Evolutionary conservation across 2,888 invertebrate species (phyloP).

Genomic region (Trachelus iudaicus): DNA sequence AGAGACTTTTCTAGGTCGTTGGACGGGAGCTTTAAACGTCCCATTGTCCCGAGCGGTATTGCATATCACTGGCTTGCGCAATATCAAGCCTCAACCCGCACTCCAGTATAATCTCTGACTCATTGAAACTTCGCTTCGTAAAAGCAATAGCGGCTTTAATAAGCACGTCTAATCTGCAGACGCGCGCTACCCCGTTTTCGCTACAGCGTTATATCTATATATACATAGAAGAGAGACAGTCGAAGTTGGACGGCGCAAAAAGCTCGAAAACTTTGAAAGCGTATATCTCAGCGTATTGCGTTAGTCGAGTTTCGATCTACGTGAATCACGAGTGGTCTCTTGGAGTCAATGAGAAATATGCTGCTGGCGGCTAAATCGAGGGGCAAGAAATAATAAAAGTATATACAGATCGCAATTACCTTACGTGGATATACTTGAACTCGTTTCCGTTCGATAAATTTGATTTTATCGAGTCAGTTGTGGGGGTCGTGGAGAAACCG

Average conservation of each 20-base stretch:
- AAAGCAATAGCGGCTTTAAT: slow-evolving; percentile 51
- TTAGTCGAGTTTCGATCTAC: slow-evolving; percentile 26
- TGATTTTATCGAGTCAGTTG: neutral
- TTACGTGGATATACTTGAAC: neutral
- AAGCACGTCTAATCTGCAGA: slow-evolving; percentile 51
- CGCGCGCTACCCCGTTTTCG: slow-evolving; percentile 7
- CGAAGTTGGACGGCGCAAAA: slow-evolving; percentile 18
- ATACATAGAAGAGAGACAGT: neutral
- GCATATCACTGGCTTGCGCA: slow-evolving; percentile 35
- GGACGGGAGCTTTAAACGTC: slow-evolving; percentile 42
- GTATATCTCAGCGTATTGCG: slow-evolving; percentile 29
- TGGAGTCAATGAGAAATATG: neutral
- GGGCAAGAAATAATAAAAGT: neutral
- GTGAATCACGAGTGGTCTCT: slow-evolving; percentile 12
- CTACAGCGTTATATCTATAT: neutral
- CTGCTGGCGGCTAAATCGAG: neutral
- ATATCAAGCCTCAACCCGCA: slow-evolving; percentile 44
- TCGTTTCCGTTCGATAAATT: neutral
- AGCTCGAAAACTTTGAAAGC: slow-evolving; percentile 45
- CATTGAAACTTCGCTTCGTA: slow-evolving; percentile 55
- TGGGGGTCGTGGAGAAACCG: neutral
- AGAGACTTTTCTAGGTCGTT: neutral
- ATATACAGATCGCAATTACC: neutral
- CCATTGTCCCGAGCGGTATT: slow-evolving; percentile 42
- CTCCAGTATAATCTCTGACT: slow-evolving; percentile 55